Conservation (phyloP, 2,113 vertebrate genomes). For the Oncorhynchus keta region DNA sequence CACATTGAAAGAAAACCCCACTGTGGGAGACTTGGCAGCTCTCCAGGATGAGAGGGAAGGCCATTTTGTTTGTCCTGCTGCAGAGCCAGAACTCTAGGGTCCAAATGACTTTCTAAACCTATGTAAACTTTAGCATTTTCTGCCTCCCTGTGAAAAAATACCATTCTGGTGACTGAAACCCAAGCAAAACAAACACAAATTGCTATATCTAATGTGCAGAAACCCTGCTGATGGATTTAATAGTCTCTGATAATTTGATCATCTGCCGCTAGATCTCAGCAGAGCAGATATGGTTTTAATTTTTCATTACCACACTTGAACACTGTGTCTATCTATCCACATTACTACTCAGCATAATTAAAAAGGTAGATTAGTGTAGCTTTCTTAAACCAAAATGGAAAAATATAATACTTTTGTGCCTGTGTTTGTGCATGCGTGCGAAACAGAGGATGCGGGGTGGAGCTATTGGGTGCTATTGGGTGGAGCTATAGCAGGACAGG, state of each 20-base stretch:
- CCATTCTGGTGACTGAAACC: conserved; percentile 8
- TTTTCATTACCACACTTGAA: conserved; percentile 26
- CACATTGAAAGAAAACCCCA: not conserved
- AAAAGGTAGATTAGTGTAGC: conserved; percentile 1
- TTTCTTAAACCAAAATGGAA: not conserved
- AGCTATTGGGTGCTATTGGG: no score
- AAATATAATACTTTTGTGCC: not conserved
- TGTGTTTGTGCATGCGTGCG: not conserved
- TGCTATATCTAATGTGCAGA: not conserved
- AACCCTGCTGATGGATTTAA: conserved; percentile 11
- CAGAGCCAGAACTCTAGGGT: conserved; percentile 3
- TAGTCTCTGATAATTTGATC: conserved; percentile 18
- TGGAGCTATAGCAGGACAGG: no score
- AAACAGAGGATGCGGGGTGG: no score
- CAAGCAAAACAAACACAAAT: conserved; percentile 13
- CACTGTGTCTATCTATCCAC: conserved; percentile 16
- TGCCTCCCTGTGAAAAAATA: conserved; percentile 18
- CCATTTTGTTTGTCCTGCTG: conserved; percentile 22
- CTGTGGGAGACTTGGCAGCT: conserved; percentile 16
- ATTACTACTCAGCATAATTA: conserved; percentile 21
- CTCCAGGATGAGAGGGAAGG: conserved; percentile 17
- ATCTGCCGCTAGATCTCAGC: conserved; percentile 8
- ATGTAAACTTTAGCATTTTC: conserved; percentile 6
- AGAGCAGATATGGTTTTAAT: conserved; percentile 14
- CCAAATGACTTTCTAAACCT: not conserved